A percentile compares a stretch with the other conserved stretches of the same genome.
These are phyloP conservation scores for Netelia melanura DNA, from an alignment of 2,888 invertebrate genomes.

Conservation along the genomic window DNA sequence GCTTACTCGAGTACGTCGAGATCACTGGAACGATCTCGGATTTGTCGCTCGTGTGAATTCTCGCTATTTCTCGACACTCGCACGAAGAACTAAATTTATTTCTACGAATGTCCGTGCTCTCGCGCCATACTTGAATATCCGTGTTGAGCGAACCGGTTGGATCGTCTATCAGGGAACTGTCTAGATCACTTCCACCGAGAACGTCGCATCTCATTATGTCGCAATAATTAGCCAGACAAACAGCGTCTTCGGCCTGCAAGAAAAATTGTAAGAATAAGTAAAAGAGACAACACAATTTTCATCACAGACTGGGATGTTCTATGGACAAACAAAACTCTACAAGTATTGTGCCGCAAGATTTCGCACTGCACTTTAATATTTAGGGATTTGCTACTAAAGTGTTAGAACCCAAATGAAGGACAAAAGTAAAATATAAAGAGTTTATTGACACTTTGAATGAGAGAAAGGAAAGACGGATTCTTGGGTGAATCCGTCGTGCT, in stretches of 20 bases:
- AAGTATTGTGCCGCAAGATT: no score
- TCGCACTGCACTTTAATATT: no score
- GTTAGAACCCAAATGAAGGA: no score
- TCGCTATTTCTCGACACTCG: constrained; percentile 76
- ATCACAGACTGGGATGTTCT: neutral
- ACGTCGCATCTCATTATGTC: constrained; percentile 98
- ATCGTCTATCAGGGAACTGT: constrained; percentile 87
- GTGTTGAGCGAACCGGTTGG: constrained; percentile 89
- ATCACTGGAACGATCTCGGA: constrained; percentile 64
- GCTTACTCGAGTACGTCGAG: constrained; percentile 52
- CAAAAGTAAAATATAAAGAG: no score
- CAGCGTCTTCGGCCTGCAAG: constrained; percentile 94
- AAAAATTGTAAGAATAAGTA: constrained; percentile 3
- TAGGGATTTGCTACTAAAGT: no score
- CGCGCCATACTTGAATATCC: constrained; percentile 94
- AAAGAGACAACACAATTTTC: neutral
- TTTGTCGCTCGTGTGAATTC: constrained; percentile 69
- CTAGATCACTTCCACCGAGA: constrained; percentile 89
- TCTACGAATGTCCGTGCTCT: constrained; percentile 88
- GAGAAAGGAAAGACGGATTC: no score
- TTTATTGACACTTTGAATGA: no score
- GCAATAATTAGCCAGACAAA: constrained; percentile 97
- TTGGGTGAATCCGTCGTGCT: no score
- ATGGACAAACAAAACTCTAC: no score
- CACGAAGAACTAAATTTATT: constrained; percentile 76